Conservation (phyloP, 2,797 vertebrate genomes). For the Neomorphus geoffroyi region DNA sequence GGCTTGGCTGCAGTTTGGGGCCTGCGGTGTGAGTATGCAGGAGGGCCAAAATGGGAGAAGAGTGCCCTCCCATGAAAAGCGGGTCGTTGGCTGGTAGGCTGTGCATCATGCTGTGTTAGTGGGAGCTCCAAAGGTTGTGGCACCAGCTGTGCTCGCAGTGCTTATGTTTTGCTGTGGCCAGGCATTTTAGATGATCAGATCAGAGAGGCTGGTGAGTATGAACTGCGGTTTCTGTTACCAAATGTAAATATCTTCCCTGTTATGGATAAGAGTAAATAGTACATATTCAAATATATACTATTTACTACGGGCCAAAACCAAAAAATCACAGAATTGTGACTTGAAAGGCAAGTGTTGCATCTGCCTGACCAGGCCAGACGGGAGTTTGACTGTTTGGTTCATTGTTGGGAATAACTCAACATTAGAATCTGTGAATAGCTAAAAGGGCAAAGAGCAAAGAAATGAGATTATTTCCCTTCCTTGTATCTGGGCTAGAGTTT, state of each 20-base stretch:
- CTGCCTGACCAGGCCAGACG: neutral
- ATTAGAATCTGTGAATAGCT: constrained; percentile 2
- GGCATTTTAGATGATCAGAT: constrained; percentile 32
- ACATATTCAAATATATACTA: too few species aligned
- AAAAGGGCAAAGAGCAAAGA: constrained; percentile 34
- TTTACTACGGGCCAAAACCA: too few species aligned
- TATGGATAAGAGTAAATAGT: neutral
- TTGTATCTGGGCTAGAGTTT: neutral
- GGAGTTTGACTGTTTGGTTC: neutral
- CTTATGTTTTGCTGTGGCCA: neutral
- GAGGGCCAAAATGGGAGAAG: neutral
- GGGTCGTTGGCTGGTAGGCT: neutral
- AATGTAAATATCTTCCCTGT: neutral
- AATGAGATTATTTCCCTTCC: constrained; percentile 26
- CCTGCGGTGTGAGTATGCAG: accelerated
- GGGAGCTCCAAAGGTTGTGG: constrained; percentile 19
- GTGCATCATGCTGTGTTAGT: neutral
- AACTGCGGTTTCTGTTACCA: neutral
- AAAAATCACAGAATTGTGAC: neutral
- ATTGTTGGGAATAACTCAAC: neutral
- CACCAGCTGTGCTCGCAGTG: neutral
- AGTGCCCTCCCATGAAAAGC: neutral
- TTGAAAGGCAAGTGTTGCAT: neutral
- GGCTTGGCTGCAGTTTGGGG: neutral
- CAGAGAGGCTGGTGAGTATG: neutral